Evolutionary conservation across 2,113 vertebrate genomes (phyloP), one percentile per base, ranked within the genome.

Genomic region (Hipposideros armiger): DNA sequence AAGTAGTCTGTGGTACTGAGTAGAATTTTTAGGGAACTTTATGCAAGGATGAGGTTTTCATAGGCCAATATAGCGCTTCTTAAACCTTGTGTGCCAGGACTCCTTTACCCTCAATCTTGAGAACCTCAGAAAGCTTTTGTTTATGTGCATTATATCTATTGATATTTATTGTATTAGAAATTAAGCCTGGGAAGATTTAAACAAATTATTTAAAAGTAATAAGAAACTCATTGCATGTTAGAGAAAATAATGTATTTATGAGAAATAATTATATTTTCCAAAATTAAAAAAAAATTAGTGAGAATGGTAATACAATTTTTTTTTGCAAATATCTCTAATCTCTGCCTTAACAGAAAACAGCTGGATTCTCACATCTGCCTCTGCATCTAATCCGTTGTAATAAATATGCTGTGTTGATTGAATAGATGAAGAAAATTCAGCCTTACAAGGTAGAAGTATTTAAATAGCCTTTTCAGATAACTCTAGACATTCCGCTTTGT

Each of bases 361-460:
- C 73, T 77, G 54, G 42, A 54, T 78, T 73, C 36, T 93, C 62
- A 28, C 67, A 58, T 77, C 67, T 70, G 10, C 19, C 42, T 93
- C 84, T 92, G 16, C 11, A 11, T 91, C 84, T 26, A 76, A 1
- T 90, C 83, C 89, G 77, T 82, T 86, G 36, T 6, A 83, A 11
- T 73, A 32, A 83, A 11, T 73, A 32, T 77, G 50, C 72, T 67
- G n/a, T 24, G 20, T 28, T 50, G 42, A 9, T 58, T 91, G 91
- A 93, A 86, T 15, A n/a, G n/a, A 93, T 69, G 28, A 73, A 84
- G 66, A 94, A 95, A 90, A 95, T 81, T 58, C 24, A 52, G 50
- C 42, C 56, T 78, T 40, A 78, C 2, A 92, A 93, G n/a, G 40
- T 26, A 88, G 16, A 26, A 52, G 15, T 70, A 52, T 56, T 81